Percentiles rank a stretch among this genome's conserved stretches.
phyloP scores from a whole-genome alignment of 2,797 vertebrate species.

The Lithobates pipiens region DNA sequence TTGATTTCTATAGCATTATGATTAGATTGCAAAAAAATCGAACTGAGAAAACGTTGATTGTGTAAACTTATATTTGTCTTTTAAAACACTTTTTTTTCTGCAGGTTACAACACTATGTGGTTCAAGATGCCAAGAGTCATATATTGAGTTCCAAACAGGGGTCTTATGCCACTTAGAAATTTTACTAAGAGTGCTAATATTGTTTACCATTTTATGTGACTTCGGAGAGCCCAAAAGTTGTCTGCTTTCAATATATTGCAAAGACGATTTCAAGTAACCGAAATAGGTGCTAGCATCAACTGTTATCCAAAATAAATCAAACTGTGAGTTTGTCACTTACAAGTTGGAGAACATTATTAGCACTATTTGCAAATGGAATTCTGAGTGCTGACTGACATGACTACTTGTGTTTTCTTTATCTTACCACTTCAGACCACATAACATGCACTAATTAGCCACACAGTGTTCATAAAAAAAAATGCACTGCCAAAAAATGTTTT shows the following conservation, averaged over 20 bases:
- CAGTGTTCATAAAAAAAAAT: too few relatives aligned
- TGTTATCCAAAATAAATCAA: constrained; percentile 39
- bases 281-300: constrained; percentile 20
- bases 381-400: background rate
- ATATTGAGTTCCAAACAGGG: too few relatives aligned
- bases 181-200: background rate
- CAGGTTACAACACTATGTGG: too few relatives aligned
- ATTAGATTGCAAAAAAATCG: too few relatives aligned
- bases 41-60: too few relatives aligned
- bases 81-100: too few relatives aligned
- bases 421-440: background rate
- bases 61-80: too few relatives aligned
- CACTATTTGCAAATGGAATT: background rate
- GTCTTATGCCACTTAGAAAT: too few relatives aligned
- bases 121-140: too few relatives aligned
- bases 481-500: too few relatives aligned
- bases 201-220: background rate
- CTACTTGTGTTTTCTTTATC: background rate
- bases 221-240: constrained; percentile 14
- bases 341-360: constrained; percentile 3
- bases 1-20: too few relatives aligned
- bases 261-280: constrained; percentile 21
- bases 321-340: constrained; percentile 36
- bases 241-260: background rate
- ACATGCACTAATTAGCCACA: too few relatives aligned